Evolutionary conservation across 2,888 invertebrate species (phyloP).

Genomic region (Xanthostigma xanthostigma): DNA sequence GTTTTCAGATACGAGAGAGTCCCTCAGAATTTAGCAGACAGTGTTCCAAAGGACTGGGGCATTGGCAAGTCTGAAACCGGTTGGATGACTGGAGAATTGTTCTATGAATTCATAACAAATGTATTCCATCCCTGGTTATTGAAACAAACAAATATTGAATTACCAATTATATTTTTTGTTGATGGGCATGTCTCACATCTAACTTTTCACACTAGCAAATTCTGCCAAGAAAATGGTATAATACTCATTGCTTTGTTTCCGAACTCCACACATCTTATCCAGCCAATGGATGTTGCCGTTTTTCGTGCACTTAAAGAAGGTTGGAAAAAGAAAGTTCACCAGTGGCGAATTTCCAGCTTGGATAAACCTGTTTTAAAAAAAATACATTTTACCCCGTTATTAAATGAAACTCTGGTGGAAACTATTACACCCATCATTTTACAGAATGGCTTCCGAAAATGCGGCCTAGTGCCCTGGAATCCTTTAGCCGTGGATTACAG

Average conservation of each 20-base stretch:
- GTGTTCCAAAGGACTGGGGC: neutral
- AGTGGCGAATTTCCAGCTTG: slow-evolving; percentile 9
- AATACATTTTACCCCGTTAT: too few relatives aligned
- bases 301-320: slow-evolving; percentile 9
- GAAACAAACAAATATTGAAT: slow-evolving; percentile 2
- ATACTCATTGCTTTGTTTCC: slow-evolving; percentile 6
- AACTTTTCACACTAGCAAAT: slow-evolving; percentile 3
- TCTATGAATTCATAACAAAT: neutral
- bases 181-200: slow-evolving; percentile 4
- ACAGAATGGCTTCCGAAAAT: too few relatives aligned
- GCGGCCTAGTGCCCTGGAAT: too few relatives aligned
- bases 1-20: slow-evolving; percentile 1
- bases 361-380: too few relatives aligned
- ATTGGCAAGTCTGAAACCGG: neutral
- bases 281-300: slow-evolving; percentile 11
- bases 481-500: too few relatives aligned
- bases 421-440: too few relatives aligned
- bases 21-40: slow-evolving; percentile 1
- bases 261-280: slow-evolving; percentile 11
- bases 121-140: slow-evolving; percentile 5
- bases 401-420: too few relatives aligned
- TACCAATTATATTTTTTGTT: slow-evolving; percentile 6
- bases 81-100: neutral
- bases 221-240: slow-evolving; percentile 3
- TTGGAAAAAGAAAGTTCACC: slow-evolving; percentile 9